Evolutionary conservation across 1,140 invertebrate species (phyloP).

Genomic region (Anthonomus grandis): DNA sequence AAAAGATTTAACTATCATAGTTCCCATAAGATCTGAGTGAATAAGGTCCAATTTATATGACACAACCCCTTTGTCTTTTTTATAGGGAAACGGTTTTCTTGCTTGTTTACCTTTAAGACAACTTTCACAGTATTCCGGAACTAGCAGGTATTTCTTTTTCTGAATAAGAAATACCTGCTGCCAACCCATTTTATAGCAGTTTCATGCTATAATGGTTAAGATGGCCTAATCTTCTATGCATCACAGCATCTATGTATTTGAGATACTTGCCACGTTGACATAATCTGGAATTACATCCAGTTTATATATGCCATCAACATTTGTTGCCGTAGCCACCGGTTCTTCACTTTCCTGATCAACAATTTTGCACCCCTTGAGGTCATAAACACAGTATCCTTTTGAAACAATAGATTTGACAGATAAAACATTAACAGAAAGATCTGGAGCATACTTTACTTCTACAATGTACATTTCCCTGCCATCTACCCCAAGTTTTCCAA

Average conservation of each 20-base stretch:
- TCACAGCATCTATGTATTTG: constrained; percentile 21
- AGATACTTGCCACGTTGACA: not conserved
- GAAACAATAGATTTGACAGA: constrained; percentile 23
- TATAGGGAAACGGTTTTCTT: constrained; percentile 20
- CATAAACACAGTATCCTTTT: constrained; percentile 23
- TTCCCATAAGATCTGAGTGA: constrained; percentile 25
- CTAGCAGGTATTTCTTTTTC: constrained; percentile 5
- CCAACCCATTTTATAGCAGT: constrained; percentile 19
- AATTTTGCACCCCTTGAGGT: constrained; percentile 15
- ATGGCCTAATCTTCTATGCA: constrained; percentile 27
- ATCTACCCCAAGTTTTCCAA: constrained; percentile 8
- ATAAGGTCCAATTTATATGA: constrained; percentile 23
- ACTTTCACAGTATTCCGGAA: constrained; percentile 12
- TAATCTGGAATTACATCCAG: constrained; percentile 12
- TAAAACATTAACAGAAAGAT: constrained; percentile 26
- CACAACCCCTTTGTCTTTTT: constrained; percentile 15
- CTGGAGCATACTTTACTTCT: constrained; percentile 21
- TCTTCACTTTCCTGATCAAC: constrained; percentile 12
- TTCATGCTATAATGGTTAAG: constrained; percentile 21
- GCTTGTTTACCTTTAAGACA: constrained; percentile 33
- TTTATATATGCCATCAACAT: constrained; percentile 21
- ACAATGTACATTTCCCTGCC: constrained; percentile 9
- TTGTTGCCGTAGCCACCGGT: constrained; percentile 14
- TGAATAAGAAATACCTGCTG: constrained; percentile 10
- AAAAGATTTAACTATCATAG: constrained; percentile 23